Conservation (phyloP, 2,113 vertebrate species). For the Thunnus thynnus region DNA sequence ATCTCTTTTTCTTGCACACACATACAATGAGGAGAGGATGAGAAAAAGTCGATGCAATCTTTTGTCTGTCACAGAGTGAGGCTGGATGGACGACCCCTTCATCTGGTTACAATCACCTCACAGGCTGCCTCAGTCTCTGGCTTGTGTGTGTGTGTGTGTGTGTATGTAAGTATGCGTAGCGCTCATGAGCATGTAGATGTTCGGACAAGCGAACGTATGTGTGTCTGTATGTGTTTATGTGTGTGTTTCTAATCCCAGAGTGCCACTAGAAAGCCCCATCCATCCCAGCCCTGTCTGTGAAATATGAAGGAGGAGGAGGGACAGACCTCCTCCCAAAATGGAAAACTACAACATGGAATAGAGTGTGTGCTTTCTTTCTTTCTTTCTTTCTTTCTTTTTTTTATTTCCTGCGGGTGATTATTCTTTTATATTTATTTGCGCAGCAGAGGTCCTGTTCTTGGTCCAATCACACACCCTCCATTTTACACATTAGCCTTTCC, state of each 20-base stretch:
- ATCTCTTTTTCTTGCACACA: slow-evolving; percentile 4
- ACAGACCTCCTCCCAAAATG: slow-evolving; percentile 52
- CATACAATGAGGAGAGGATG: slow-evolving; percentile 15
- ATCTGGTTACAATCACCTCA: slow-evolving; percentile 82
- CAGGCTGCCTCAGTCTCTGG: slow-evolving; percentile 66
- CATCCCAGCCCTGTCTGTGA: slow-evolving; percentile 69
- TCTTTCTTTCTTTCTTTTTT: slow-evolving; percentile 14
- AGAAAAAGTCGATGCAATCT: slow-evolving; percentile 62
- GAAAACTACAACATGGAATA: slow-evolving; percentile 58
- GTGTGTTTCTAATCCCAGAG: slow-evolving; percentile 61
- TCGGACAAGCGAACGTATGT: slow-evolving; percentile 30
- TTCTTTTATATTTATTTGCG: slow-evolving; percentile 71
- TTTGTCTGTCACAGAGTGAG: slow-evolving; percentile 70
- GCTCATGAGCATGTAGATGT: slow-evolving; percentile 37
- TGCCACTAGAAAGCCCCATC: slow-evolving; percentile 72
- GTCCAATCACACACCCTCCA: slow-evolving; percentile 62
- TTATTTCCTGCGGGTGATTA: slow-evolving; percentile 50
- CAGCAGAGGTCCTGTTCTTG: slow-evolving; percentile 60
- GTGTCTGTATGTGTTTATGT: slow-evolving; percentile 39
- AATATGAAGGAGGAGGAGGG: slow-evolving; percentile 65
- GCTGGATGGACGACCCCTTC: slow-evolving; percentile 63
- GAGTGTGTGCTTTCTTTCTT: slow-evolving; percentile 48
- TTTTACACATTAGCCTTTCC: slow-evolving; percentile 58
- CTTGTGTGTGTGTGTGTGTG: slow-evolving; percentile 37
- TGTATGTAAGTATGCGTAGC: slow-evolving; percentile 30